Conservation (phyloP, 2,888 invertebrate genomes). For the Sisyra terminalis region DNA sequence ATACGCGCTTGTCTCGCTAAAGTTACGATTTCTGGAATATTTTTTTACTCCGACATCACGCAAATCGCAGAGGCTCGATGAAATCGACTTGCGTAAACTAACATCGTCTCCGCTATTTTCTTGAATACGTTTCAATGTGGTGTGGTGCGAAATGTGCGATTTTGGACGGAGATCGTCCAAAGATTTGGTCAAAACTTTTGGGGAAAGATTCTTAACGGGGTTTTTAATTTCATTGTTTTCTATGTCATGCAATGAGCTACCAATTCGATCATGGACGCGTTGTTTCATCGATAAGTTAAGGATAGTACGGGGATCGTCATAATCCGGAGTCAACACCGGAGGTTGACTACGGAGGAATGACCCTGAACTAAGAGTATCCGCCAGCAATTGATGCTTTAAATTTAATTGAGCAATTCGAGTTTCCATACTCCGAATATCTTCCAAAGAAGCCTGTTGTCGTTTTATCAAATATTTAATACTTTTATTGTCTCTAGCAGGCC, state of each 20-base stretch:
- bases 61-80: constrained; percentile 1
- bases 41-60: too few species aligned
- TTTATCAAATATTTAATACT: too few species aligned
- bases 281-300: constrained; percentile 6
- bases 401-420: constrained; percentile 1
- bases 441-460: not conserved
- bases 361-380: not conserved
- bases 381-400: constrained; percentile 3
- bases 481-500: too few species aligned
- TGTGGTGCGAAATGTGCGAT: too few species aligned
- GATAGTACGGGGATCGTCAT: constrained; percentile 4
- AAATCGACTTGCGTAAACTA: too few species aligned
- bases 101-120: too few species aligned
- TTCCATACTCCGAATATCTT: constrained; percentile 5
- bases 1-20: not conserved
- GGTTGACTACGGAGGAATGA: not conserved
- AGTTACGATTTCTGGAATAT: not conserved
- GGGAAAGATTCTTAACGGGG: too few species aligned
- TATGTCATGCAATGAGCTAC: not conserved
- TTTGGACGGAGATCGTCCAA: too few species aligned
- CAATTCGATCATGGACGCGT: constrained; percentile 3
- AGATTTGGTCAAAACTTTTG: too few species aligned
- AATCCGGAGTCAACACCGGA: not conserved
- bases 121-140: too few species aligned
- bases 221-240: too few species aligned